phyloP scores from a whole-genome alignment of 2,888 invertebrate species.

The Hoplodrina ambigua region DNA sequence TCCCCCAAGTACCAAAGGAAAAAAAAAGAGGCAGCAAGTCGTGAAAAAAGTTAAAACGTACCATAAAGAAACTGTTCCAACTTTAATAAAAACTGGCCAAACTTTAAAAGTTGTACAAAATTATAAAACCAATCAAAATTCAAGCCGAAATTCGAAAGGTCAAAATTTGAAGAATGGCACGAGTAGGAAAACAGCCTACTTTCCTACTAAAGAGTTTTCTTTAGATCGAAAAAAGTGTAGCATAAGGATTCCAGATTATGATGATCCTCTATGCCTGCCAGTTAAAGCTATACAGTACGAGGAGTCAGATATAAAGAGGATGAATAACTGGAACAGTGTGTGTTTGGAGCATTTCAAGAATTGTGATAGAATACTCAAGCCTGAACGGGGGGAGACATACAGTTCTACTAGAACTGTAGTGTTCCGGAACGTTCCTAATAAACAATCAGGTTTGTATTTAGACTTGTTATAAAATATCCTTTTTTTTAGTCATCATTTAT shows the following conservation, averaged over 20 bases:
- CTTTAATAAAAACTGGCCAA: constrained; percentile 32
- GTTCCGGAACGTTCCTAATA: constrained; percentile 78
- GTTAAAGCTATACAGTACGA: constrained; percentile 76
- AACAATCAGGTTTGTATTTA: constrained; percentile 71
- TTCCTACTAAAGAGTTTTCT: constrained; percentile 49
- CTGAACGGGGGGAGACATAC: constrained; percentile 72
- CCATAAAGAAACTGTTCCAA: constrained; percentile 52
- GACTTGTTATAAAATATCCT: too few relatives aligned
- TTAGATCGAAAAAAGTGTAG: constrained; percentile 69
- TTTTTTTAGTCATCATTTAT: too few relatives aligned
- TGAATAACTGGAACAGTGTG: constrained; percentile 82
- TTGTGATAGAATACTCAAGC: constrained; percentile 72
- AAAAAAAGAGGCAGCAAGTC: constrained; percentile 53
- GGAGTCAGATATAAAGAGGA: constrained; percentile 70
- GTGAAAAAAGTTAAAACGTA: constrained; percentile 51
- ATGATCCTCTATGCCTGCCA: constrained; percentile 84
- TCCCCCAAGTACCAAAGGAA: constrained; percentile 61
- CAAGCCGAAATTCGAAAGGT: constrained; percentile 16
- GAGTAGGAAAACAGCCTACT: constrained; percentile 29
- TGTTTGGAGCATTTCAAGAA: constrained; percentile 81
- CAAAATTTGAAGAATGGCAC: constrained; percentile 4
- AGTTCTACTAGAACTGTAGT: constrained; percentile 77
- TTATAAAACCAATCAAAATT: background rate
- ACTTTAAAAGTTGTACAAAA: background rate
- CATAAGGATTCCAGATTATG: constrained; percentile 82